A percentile compares a stretch with the other conserved stretches of the same genome.
Evolutionary conservation across 2,797 vertebrate species (phyloP).

Genomic region (Eurystomus glaucurus): DNA sequence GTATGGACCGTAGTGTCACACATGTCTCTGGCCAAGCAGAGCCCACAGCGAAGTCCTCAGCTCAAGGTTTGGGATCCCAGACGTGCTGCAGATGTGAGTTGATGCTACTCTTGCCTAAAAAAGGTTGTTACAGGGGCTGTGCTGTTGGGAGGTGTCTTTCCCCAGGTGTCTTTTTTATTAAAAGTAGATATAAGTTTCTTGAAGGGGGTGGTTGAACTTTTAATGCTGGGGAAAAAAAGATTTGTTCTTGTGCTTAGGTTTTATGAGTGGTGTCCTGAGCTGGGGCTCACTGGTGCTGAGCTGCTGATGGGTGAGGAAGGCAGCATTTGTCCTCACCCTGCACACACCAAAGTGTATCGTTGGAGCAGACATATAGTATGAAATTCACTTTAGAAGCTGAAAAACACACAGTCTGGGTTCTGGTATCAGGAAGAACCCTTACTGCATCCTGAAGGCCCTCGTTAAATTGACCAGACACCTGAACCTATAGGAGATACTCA

Average conservation of each 20-base stretch:
- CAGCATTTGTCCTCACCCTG: not conserved
- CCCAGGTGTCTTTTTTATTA: not conserved
- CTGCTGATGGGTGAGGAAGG: not conserved
- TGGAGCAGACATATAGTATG: not conserved
- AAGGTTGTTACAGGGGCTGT: not conserved
- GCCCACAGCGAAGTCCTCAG: rapidly evolving
- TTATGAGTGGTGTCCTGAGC: not conserved
- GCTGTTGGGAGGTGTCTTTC: not conserved
- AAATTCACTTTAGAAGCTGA: not conserved
- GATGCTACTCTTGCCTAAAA: not conserved
- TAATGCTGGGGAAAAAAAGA: not conserved
- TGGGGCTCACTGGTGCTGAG: not conserved
- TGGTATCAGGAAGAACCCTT: not conserved
- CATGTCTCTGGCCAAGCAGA: rapidly evolving
- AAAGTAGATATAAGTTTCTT: not conserved
- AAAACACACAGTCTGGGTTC: not conserved
- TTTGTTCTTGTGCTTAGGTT: not conserved
- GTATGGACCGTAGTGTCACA: not conserved
- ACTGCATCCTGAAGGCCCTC: not conserved
- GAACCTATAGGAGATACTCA: not conserved
- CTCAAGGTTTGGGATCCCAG: not conserved
- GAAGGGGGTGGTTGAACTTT: not conserved
- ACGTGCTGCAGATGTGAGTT: not conserved
- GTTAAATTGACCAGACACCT: not conserved
- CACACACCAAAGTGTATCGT: not conserved